Conservation (phyloP, 2,113 vertebrate genomes). For the Bostrychus sinensis region DNA sequence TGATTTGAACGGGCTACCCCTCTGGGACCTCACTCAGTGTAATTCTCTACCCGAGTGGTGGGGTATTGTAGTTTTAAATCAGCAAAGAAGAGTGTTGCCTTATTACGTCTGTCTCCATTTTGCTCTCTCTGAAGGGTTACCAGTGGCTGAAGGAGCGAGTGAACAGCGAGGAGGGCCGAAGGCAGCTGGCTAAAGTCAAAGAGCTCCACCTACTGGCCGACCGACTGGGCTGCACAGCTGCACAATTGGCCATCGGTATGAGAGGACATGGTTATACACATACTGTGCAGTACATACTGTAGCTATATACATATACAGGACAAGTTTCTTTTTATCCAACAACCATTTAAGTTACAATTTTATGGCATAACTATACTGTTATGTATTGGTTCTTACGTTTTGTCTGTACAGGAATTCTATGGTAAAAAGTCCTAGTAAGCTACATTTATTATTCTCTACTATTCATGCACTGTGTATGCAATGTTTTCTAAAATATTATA, state of each 20-base stretch:
- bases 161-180: constrained; percentile 93
- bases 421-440: too few species aligned
- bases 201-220: constrained; percentile 95
- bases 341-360: too few species aligned
- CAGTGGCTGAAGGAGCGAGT: constrained; percentile 98
- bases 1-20: constrained; percentile 18
- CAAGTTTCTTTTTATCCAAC: too few species aligned
- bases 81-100: constrained; percentile 8
- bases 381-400: too few species aligned
- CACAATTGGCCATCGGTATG: constrained; percentile 93
- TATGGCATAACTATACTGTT: too few species aligned
- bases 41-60: constrained; percentile 17
- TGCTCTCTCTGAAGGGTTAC: constrained; percentile 83
- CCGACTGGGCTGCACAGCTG: constrained; percentile 93
- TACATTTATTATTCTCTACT: too few species aligned
- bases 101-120: constrained; percentile 34
- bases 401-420: too few species aligned
- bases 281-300: too few species aligned
- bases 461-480: too few species aligned
- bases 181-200: constrained; percentile 96
- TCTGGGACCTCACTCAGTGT: constrained; percentile 17
- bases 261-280: not conserved
- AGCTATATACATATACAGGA: too few species aligned
- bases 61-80: constrained; percentile 28
- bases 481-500: too few species aligned